These are phyloP conservation scores for Australoheros scitulus DNA, from an alignment of 2,113 vertebrate species.

Conservation along the genomic window DNA sequence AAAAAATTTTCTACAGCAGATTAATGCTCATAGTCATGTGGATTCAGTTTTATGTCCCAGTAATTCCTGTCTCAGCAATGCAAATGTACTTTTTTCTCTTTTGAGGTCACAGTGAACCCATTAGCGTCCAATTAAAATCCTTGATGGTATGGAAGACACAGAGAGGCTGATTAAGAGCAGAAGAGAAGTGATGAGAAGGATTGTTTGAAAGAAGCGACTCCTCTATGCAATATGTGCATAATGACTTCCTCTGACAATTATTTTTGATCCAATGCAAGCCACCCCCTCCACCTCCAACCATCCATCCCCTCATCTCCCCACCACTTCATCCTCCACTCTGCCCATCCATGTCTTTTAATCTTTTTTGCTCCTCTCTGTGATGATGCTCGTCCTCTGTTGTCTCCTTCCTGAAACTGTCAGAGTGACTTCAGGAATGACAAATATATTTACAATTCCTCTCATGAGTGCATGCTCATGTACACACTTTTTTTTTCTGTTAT, in stretches of 20 bases:
- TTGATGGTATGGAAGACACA: constrained; percentile 26
- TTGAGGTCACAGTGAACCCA: constrained; percentile 36
- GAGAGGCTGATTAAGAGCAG: constrained; percentile 52
- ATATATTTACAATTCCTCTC: constrained; percentile 50
- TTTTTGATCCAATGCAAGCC: constrained; percentile 62
- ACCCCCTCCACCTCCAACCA: neutral
- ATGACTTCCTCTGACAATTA: constrained; percentile 74
- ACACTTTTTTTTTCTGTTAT: constrained; percentile 1
- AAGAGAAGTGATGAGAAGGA: constrained; percentile 53
- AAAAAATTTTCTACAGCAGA: neutral
- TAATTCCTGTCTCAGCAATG: neutral
- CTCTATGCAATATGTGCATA: constrained; percentile 63
- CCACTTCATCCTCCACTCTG: constrained; percentile 21
- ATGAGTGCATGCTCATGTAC: neutral
- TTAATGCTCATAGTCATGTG: neutral
- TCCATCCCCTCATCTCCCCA: constrained; percentile 7
- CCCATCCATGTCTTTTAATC: constrained; percentile 55
- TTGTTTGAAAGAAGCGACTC: constrained; percentile 41
- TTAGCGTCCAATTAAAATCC: constrained; percentile 69
- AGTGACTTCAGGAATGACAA: constrained; percentile 63
- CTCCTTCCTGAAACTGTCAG: constrained; percentile 28
- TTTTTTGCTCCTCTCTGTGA: constrained; percentile 11
- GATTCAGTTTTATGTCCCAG: constrained; percentile 27
- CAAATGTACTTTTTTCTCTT: neutral
- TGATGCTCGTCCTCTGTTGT: constrained; percentile 23